Evolutionary conservation across 1,140 invertebrate genomes (phyloP).

Genomic region (Glossosoma conforme): DNA sequence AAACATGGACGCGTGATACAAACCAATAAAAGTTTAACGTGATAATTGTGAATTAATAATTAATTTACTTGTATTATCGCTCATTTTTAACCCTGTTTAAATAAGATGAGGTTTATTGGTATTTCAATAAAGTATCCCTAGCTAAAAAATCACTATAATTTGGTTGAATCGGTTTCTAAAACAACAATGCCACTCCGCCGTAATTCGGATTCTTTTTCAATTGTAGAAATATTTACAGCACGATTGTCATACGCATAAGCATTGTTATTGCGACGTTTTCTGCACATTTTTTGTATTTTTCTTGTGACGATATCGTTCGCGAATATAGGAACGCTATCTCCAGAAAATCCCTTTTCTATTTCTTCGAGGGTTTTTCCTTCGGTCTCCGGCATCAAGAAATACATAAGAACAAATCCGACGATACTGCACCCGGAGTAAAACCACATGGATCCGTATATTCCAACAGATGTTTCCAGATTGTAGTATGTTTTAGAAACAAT

Average conservation of each 20-base stretch:
- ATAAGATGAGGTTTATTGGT: too few species aligned
- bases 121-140: too few species aligned
- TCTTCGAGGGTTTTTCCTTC: constrained; percentile 71
- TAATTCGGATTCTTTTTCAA: constrained; percentile 6
- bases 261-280: background rate
- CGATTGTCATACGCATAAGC: background rate
- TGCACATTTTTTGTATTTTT: constrained; percentile 6
- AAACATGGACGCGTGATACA: too few species aligned
- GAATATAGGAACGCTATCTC: constrained; percentile 39
- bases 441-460: constrained; percentile 56
- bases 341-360: constrained; percentile 58
- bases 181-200: too few species aligned
- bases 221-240: constrained; percentile 6
- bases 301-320: constrained; percentile 42
- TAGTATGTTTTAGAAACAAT: constrained; percentile 59
- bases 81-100: too few species aligned
- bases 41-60: too few species aligned
- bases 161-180: too few species aligned
- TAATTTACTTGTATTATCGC: too few species aligned
- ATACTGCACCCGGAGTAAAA: constrained; percentile 57
- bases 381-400: constrained; percentile 72
- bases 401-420: constrained; percentile 55
- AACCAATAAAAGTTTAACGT: too few species aligned
- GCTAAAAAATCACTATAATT: too few species aligned
- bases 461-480: constrained; percentile 45